phyloP scores from a whole-genome alignment of 2,888 invertebrate genomes.

The Gastracanthus pulcherrimus region DNA sequence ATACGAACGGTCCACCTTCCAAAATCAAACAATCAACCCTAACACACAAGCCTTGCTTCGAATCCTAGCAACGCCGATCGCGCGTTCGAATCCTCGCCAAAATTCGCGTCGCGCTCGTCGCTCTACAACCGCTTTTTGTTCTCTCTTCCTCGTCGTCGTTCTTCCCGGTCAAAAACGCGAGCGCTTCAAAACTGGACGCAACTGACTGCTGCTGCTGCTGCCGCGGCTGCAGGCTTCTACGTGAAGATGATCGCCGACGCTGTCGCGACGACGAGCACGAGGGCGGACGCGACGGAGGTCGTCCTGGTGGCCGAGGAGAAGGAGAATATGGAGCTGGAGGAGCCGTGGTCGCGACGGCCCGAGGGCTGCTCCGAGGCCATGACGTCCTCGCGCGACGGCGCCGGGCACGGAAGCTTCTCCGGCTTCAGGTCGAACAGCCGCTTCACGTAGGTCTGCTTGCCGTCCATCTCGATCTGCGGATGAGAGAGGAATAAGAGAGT shows the following conservation, averaged over 20 bases:
- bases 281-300: slow-evolving; percentile 59
- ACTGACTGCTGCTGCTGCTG: background rate
- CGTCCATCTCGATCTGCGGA: slow-evolving; percentile 68
- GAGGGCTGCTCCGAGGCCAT: slow-evolving; percentile 76
- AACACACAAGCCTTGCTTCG: too few relatives aligned
- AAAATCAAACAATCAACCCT: too few relatives aligned
- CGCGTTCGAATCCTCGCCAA: background rate
- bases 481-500: background rate
- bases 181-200: background rate
- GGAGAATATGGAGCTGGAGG: slow-evolving; percentile 69
- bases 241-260: slow-evolving; percentile 59
- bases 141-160: too few relatives aligned
- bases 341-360: slow-evolving; percentile 70
- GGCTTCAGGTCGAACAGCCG: slow-evolving; percentile 70
- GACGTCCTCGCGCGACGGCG: slow-evolving; percentile 72
- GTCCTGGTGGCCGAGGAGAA: slow-evolving; percentile 59
- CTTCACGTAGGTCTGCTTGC: slow-evolving; percentile 69
- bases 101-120: too few relatives aligned
- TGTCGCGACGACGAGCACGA: slow-evolving; percentile 50
- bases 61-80: too few relatives aligned
- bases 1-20: too few relatives aligned
- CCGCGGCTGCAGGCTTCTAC: slow-evolving; percentile 65
- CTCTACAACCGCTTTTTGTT: too few relatives aligned
- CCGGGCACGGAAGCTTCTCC: slow-evolving; percentile 73
- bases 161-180: too few relatives aligned